These are phyloP conservation scores for Cecropterus lyciades DNA, from an alignment of 1,140 invertebrate species.

Conservation along the genomic window DNA sequence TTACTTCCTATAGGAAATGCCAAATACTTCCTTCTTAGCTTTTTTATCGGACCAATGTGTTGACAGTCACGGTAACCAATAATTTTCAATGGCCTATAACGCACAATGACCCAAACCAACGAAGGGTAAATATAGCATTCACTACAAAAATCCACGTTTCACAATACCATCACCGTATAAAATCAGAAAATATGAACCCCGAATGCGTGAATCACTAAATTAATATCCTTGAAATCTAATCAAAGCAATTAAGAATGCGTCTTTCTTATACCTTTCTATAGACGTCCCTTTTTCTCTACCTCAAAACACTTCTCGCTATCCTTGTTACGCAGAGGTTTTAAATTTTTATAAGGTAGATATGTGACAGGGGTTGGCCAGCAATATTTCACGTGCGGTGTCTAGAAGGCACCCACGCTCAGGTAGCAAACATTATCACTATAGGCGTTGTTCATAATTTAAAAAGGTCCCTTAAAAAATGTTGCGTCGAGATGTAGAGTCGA, in stretches of 20 bases:
- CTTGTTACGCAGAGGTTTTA: conserved; percentile 43
- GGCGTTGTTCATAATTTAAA: conserved; percentile 74
- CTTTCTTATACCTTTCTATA: conserved; percentile 42
- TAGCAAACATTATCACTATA: conserved; percentile 80
- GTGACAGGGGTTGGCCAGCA: conserved; percentile 79
- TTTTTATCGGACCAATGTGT: conserved; percentile 59
- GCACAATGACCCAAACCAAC: conserved; percentile 69
- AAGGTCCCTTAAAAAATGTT: conserved; percentile 51
- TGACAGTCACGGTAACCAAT: conserved; percentile 71
- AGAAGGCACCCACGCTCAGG: conserved; percentile 78
- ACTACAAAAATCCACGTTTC: conserved; percentile 59
- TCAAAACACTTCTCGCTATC: conserved; percentile 41
- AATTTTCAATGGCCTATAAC: conserved; percentile 47
- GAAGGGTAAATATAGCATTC: conserved; percentile 75
- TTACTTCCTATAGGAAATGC: conserved; percentile 69
- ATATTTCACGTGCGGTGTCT: conserved; percentile 76
- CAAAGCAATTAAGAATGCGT: conserved; percentile 76
- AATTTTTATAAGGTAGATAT: conserved; percentile 66
- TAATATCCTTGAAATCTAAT: conserved; percentile 83
- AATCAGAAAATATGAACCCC: conserved; percentile 80
- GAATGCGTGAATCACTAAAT: conserved; percentile 77
- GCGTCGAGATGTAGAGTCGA: conserved; percentile 43
- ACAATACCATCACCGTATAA: conserved; percentile 63
- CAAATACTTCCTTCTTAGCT: conserved; percentile 76
- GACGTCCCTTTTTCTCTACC: conserved; percentile 40